Base-by-base conservation (phyloP, 2,797 vertebrate species). In the Sebastes elongatus region DNA sequence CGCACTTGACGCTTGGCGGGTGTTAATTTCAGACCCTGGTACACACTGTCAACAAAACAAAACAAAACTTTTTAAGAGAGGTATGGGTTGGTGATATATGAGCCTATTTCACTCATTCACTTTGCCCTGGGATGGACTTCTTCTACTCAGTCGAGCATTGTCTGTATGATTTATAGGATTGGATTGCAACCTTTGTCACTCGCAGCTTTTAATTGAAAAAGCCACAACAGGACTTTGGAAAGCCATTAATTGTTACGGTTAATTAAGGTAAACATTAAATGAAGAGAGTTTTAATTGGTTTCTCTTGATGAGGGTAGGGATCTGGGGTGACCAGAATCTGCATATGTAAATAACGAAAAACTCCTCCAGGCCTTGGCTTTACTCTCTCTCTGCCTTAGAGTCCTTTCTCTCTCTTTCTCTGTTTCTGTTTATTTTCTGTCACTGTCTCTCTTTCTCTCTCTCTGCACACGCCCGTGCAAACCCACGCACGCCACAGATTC, bases 211-310 rank as follows among this genome's bases (percentile, higher is more conserved):
- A 94, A 93, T 94, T 94, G 91, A 93, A 95, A 93, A 92, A 83
- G 84, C 71, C 84, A 92, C 93, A 93, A 92, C 83, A 91, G 88
- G 90, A 93, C 88, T 87, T 91, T 78, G 90, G 80, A 89, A 92
- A 93, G 92, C 90, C 81, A 92, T 94, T 94, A 94, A 94, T 94
- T 94, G 92, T 93, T 92, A 81, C 80, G 52, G 87, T 94, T 95
- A 94, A 95, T 95, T 95, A 94, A 95, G 87, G 93, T 95, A 95
- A 95, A 95, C 93, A 95, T 92, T 93, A 94, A 94, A 94, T 93
- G 85, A 94, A 89, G 93, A 90, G 88, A 93, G 83, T 93, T 94
- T 95, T 94, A 94, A 94, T 94, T 94, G 93, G 92, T 91, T 94
- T 94, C 92, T 91, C 90, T 86, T 94, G 94, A 95, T 95, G 94